Evolutionary conservation across 2,797 vertebrate genomes (phyloP), one percentile per base, ranked within the genome.

Genomic region (Pogoniulus pusillus): DNA sequence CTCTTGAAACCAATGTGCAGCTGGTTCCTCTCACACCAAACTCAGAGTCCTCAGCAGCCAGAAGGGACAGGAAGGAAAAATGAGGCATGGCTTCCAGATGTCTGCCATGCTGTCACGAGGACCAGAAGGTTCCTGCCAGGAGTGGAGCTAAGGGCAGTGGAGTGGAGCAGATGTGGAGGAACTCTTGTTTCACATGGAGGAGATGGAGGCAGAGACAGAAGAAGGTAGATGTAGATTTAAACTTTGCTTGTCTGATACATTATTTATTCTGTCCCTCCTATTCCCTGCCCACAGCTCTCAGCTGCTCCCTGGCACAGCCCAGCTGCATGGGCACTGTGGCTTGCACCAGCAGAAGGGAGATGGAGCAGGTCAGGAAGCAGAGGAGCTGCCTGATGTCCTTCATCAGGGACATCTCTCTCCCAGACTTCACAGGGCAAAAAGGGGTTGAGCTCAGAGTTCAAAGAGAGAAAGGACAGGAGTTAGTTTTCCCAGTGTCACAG

Each of bases 291-390:
- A 15, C 1, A 24, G 32, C 43, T 81, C 70, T 13, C 7, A 7
- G 10, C 13, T 19, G 32, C 27, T 79, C 47, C 66, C 53, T 11
- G 29, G 51, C 43, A 54, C 76, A 89, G 59, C 55, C 51, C 26
- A 13, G 17, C 35, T 17, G 47, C 0, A 0, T 32, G 41, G 34
- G 37, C 30, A 37, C 37, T 0, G 0, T 54, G 65, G 14, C 59
- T 43, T 17, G 14, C 8, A 60, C 5, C 16, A 43, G 60, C 16
- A 91, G 35, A 12, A 81, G 68, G 30, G 17, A 68, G 15, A 24
- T 7, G 8, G 29, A 76, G 39, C 1, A 0, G 49, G 45, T 60
- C 35, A 57, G 45, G 65, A 64, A 74, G 68, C 27, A 53, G 49
- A 83, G 29, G 63, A 76, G 24, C 34, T 12, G 1, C 19, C 18